A percentile compares a stretch with the other conserved stretches of the same genome.
Evolutionary conservation across 1,140 invertebrate species (phyloP).

Genomic region (Bombus confusus): DNA sequence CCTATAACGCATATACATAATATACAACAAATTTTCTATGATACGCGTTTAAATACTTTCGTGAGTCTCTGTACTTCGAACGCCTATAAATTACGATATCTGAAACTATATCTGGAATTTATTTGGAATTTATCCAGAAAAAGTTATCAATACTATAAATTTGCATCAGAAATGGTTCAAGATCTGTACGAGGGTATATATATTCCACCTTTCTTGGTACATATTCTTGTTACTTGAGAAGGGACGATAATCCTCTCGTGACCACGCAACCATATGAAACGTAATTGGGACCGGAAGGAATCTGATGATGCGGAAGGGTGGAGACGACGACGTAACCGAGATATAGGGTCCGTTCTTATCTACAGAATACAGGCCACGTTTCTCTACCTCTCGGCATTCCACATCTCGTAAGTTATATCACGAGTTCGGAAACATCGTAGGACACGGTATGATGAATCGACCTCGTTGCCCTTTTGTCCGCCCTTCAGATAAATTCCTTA

Average conservation of each 20-base stretch:
- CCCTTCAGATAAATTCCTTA: conserved; percentile 55
- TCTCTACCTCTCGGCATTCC: conserved; percentile 55
- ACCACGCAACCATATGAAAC: conserved; percentile 46
- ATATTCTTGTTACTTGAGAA: not conserved
- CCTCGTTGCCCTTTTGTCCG: conserved; percentile 73
- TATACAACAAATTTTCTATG: no score
- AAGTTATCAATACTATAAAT: not conserved
- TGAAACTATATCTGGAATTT: no score
- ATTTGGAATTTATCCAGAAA: not conserved
- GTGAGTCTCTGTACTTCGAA: no score
- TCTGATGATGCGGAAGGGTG: conserved; percentile 58
- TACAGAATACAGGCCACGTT: conserved; percentile 75
- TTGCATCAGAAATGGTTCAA: not conserved
- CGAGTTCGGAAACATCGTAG: conserved; percentile 61
- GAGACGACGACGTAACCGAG: conserved; percentile 44
- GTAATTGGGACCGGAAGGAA: conserved; percentile 47
- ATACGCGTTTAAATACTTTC: no score
- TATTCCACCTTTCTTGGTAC: not conserved
- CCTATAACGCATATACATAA: no score
- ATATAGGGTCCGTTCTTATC: conserved; percentile 81
- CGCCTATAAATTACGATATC: no score
- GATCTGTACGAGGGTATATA: not conserved
- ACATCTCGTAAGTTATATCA: conserved; percentile 55
- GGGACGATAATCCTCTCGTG: conserved; percentile 44
- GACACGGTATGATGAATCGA: conserved; percentile 80